Percentiles rank a stretch among this genome's conserved stretches.
Evolutionary conservation across 2,888 invertebrate species (phyloP).

Genomic region (Athalia cordata): DNA sequence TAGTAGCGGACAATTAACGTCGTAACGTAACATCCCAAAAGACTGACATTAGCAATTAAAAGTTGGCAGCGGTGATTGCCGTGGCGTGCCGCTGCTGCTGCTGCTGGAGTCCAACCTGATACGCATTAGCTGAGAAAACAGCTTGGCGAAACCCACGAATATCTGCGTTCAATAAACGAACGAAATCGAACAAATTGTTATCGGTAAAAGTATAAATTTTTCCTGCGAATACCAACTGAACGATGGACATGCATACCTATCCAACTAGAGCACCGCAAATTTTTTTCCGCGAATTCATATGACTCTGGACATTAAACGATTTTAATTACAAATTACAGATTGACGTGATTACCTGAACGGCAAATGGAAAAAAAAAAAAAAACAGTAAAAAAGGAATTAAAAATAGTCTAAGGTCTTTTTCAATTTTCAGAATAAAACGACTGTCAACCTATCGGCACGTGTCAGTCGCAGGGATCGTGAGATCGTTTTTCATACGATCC

Average conservation of each 20-base stretch:
- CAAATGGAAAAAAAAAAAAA: not conserved
- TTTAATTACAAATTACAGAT: constrained; percentile 26
- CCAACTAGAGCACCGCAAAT: not conserved
- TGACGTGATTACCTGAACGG: not conserved
- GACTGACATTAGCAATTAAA: constrained; percentile 43
- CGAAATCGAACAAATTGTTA: not conserved
- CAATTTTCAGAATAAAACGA: too few species aligned
- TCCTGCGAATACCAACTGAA: not conserved
- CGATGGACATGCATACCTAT: not conserved
- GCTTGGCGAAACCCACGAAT: not conserved
- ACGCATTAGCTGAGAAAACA: constrained; percentile 8
- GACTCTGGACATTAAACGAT: not conserved
- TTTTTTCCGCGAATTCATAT: constrained; percentile 7
- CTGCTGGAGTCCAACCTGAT: constrained; percentile 17
- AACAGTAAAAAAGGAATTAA: too few species aligned
- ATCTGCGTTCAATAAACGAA: constrained; percentile 7
- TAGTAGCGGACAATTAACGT: constrained; percentile 28
- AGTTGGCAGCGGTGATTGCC: constrained; percentile 30
- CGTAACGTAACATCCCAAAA: constrained; percentile 14
- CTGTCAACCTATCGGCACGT: too few species aligned
- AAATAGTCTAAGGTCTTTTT: too few species aligned
- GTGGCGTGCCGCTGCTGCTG: constrained; percentile 21
- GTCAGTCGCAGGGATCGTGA: too few species aligned
- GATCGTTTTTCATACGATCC: too few species aligned
- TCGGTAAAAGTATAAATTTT: too few species aligned